Conservation (phyloP, 2,113 vertebrate genomes). For the Paramisgurnus dabryanus region DNA sequence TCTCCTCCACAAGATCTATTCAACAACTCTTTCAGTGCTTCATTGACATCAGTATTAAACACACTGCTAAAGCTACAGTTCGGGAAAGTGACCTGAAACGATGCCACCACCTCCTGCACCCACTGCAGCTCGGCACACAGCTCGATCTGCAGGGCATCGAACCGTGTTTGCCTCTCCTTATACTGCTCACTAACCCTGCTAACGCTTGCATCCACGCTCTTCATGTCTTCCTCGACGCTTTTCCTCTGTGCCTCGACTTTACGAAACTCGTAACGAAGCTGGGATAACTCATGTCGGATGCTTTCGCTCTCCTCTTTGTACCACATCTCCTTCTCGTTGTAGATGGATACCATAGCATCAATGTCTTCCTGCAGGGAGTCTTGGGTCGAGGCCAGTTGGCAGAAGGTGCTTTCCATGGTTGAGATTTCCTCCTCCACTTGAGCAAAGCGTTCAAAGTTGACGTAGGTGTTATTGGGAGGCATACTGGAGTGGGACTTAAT, state of each 20-base stretch:
- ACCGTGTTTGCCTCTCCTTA: slow-evolving; percentile 73
- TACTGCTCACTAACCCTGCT: slow-evolving; percentile 68
- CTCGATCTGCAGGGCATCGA: slow-evolving; percentile 78
- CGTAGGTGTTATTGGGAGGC: slow-evolving; percentile 85
- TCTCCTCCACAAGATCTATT: slow-evolving; percentile 72
- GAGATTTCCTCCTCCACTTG: slow-evolving; percentile 78
- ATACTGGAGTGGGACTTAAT: slow-evolving; percentile 85
- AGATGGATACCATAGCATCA: slow-evolving; percentile 83
- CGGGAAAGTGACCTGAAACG: slow-evolving; percentile 68
- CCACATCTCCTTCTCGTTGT: slow-evolving; percentile 85
- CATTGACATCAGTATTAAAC: slow-evolving; percentile 70
- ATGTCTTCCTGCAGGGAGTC: slow-evolving; percentile 80
- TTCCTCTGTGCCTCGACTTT: slow-evolving; percentile 80
- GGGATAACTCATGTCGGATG: slow-evolving; percentile 79
- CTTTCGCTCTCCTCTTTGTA: slow-evolving; percentile 83
- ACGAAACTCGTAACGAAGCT: slow-evolving; percentile 80
- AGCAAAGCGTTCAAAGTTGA: slow-evolving; percentile 86
- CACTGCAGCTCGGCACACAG: slow-evolving; percentile 80
- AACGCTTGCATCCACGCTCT: slow-evolving; percentile 65
- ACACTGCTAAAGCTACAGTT: slow-evolving; percentile 47
- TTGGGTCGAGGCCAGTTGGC: slow-evolving; percentile 66
- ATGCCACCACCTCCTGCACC: slow-evolving; percentile 79
- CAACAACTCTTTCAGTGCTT: slow-evolving; percentile 76
- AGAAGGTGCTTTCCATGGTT: slow-evolving; percentile 65
- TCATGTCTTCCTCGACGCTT: slow-evolving; percentile 77